Evolutionary conservation across 1,140 invertebrate species (phyloP), one percentile per base, ranked within the genome.

Genomic region (Copidosoma floridanum): DNA sequence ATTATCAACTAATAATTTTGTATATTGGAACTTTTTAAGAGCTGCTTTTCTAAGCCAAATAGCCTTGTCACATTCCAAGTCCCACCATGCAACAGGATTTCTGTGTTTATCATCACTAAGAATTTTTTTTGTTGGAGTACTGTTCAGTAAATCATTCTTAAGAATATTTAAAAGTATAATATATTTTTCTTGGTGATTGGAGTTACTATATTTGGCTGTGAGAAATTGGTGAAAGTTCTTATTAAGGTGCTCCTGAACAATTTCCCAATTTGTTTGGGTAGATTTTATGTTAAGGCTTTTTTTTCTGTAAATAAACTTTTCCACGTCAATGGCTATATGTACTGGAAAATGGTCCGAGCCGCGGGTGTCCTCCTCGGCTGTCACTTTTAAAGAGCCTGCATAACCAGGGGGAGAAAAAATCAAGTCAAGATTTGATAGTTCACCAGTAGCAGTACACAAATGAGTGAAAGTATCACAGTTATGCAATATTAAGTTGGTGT

Each of bases 1-100:
- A 1, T 47, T 14, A 18, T 64, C 57, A 2, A 18, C 14, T 16
- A 50, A 11, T 18, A 24, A 46, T 14, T 41, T 20, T 8, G 61
- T 21, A 44, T 20, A 53, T 48, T 55, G 11, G 32, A 50, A 67
- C 55, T 64, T 64, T 48, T 63, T 64, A 11, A 35, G 55, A 14
- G 32, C 18, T 1, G 55, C 55, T 24, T 10, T 55, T 56, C 35
- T 48, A 10, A 61, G 24, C 47, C 41, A 27, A 26, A 48, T 57
- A 16, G 32, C 14, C 43, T 43, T 53, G 11, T 61, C 21, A 23
- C 61, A 67, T 11, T 67, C 62, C 0, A n/a, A 21, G n/a, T 66
- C 57, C 57, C 61, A 66, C 65, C 61, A 63, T 2, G 44, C 24
- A 3, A 61, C 58, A 0, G 63, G 58, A 54, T 65, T 61, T 23